These are phyloP conservation scores for Orthonychiurus folsomi DNA, from an alignment of 2,888 invertebrate species.

Conservation along the genomic window DNA sequence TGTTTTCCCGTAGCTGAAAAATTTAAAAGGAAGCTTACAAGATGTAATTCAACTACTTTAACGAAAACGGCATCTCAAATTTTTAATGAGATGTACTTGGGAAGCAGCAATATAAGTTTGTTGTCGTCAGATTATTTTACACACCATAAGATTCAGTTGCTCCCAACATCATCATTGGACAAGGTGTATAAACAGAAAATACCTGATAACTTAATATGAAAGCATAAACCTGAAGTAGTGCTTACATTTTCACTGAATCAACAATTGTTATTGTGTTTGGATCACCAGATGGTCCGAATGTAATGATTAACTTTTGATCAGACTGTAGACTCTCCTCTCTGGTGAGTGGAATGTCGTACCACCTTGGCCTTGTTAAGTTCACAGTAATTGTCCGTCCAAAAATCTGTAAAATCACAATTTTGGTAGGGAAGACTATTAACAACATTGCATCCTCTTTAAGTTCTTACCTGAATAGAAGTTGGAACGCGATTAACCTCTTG, in stretches of 20 bases:
- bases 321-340: slow-evolving; percentile 86
- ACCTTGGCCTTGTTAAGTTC: slow-evolving; percentile 65
- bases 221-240: too few relatives aligned
- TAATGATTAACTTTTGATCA: slow-evolving; percentile 77
- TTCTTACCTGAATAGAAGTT: slow-evolving; percentile 59
- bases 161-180: too few relatives aligned
- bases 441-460: too few relatives aligned
- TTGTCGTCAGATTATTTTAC: too few relatives aligned
- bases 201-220: slow-evolving; percentile 3
- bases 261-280: slow-evolving; percentile 82
- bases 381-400: slow-evolving; percentile 67
- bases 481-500: slow-evolving; percentile 72
- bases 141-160: too few relatives aligned
- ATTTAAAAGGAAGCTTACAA: slow-evolving; percentile 28
- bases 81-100: too few relatives aligned
- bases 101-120: too few relatives aligned
- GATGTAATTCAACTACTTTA: neutral
- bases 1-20: slow-evolving; percentile 72
- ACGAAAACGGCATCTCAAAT: too few relatives aligned
- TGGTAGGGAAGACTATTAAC: too few relatives aligned
- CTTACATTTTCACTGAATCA: slow-evolving; percentile 77
- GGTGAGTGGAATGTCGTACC: slow-evolving; percentile 92
- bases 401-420: slow-evolving; percentile 45
- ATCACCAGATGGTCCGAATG: slow-evolving; percentile 76
- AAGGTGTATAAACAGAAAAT: slow-evolving; percentile 33